These are phyloP conservation scores for Prionace glauca DNA, from an alignment of 2,797 vertebrate genomes.

Conservation along the genomic window DNA sequence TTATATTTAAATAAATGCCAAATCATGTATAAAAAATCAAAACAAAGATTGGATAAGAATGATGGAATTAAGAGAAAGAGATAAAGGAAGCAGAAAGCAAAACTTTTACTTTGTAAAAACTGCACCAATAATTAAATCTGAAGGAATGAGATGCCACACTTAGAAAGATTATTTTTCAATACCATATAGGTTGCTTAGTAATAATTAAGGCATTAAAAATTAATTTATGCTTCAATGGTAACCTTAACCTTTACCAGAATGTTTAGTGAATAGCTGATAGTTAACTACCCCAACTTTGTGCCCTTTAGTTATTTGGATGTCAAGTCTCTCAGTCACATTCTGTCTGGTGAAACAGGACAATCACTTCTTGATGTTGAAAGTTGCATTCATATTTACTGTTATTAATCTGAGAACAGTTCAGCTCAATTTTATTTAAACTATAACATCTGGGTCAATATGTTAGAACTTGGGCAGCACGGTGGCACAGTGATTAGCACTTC, in stretches of 20 bases:
- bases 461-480: not conserved
- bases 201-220: too few relatives aligned
- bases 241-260: not conserved
- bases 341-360: not conserved
- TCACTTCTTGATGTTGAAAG: not conserved
- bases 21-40: not conserved
- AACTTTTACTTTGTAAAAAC: not conserved
- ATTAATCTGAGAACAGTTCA: not conserved
- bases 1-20: not conserved
- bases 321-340: not conserved
- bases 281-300: not conserved
- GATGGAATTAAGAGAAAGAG: not conserved
- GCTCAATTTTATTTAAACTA: not conserved
- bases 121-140: not conserved
- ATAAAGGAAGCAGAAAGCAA: not conserved
- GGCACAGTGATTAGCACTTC: too few relatives aligned
- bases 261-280: not conserved
- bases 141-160: not conserved
- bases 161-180: too few relatives aligned
- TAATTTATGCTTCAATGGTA: too few relatives aligned
- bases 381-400: not conserved
- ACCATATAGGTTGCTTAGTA: too few relatives aligned
- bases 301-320: not conserved
- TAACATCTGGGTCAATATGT: not conserved
- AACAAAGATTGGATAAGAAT: not conserved